These are phyloP conservation scores for Sclerurus mexicanus DNA, from an alignment of 2,113 vertebrate genomes.

Conservation along the genomic window DNA sequence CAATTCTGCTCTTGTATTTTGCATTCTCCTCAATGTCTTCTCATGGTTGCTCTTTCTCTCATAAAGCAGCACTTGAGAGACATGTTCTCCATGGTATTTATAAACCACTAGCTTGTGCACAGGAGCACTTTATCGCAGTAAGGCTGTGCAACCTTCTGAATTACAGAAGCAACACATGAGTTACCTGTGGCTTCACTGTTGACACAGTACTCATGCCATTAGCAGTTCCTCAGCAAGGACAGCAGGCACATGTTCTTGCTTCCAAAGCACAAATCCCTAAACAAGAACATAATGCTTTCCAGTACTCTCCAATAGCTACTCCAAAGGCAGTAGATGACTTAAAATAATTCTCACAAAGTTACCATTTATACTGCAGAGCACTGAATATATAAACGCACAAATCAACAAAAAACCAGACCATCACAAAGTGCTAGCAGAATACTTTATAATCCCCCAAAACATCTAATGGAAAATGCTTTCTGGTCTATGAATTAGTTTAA, in stretches of 20 bases:
- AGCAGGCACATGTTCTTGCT: neutral
- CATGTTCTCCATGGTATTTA: neutral
- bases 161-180: neutral
- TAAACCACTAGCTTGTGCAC: neutral
- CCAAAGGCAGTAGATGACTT: neutral
- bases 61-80: neutral
- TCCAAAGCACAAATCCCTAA: neutral
- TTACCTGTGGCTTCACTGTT: neutral
- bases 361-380: neutral
- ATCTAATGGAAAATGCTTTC: neutral
- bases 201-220: neutral
- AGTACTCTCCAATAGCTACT: neutral
- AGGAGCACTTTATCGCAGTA: neutral
- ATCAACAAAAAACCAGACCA: neutral
- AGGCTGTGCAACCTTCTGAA: neutral
- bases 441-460: neutral
- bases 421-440: neutral
- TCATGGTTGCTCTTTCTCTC: neutral
- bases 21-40: neutral
- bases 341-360: neutral
- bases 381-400: neutral
- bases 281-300: neutral
- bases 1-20: neutral
- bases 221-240: neutral
- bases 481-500: neutral